Conservation (phyloP, 2,113 vertebrate species). For the Osmerus eperlanus region DNA sequence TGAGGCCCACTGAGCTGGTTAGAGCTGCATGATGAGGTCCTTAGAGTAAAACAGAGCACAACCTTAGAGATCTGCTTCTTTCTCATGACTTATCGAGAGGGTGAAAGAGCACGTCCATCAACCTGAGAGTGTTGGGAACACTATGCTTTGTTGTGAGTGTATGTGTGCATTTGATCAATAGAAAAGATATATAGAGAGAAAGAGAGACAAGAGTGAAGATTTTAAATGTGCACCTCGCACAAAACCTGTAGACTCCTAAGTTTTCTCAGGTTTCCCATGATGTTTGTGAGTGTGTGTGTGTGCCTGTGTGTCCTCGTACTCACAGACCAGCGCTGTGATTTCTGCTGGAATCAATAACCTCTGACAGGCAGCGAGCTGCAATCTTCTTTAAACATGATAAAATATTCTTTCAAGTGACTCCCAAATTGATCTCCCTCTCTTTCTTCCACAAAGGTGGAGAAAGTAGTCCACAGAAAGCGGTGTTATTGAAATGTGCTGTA, state of each 20-base stretch:
- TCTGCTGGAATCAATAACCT: conserved; percentile 28
- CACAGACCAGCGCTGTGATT: not conserved
- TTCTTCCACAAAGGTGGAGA: not conserved
- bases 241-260: no score
- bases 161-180: conserved; percentile 1
- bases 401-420: conserved; percentile 33
- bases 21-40: not conserved
- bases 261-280: not conserved
- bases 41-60: not conserved
- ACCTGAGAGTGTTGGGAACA: not conserved
- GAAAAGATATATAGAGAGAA: not conserved
- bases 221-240: no score
- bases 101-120: not conserved
- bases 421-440: conserved; percentile 30
- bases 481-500: conserved; percentile 30
- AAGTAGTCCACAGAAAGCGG: not conserved
- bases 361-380: conserved; percentile 17
- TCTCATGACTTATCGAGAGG: not conserved
- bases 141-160: conserved; percentile 37
- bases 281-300: not conserved
- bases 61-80: not conserved
- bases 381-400: conserved; percentile 35
- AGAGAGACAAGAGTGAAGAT: no score
- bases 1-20: conserved; percentile 8
- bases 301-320: not conserved